Conservation (phyloP, 2,888 invertebrate species). For the Scaptomyza caliginosa region DNA sequence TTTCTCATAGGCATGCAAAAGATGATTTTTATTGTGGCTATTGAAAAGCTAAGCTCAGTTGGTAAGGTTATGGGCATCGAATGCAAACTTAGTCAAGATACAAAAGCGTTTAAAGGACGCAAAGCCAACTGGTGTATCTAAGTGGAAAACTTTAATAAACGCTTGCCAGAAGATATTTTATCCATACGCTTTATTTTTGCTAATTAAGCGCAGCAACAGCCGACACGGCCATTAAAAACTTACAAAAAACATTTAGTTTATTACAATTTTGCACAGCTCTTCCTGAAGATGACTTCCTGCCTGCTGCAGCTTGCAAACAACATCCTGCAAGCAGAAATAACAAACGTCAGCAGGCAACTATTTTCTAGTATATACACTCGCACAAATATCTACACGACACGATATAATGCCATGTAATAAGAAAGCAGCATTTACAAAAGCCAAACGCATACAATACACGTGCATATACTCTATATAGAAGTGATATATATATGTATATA, state of each 20-base stretch:
- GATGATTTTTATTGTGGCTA: neutral
- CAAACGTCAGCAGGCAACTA: slow-evolving; percentile 44
- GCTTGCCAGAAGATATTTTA: neutral
- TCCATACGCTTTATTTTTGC: slow-evolving; percentile 5
- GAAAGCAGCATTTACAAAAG: slow-evolving; percentile 78
- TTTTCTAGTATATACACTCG: slow-evolving; percentile 6
- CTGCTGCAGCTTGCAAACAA: slow-evolving; percentile 38
- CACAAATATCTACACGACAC: slow-evolving; percentile 28
- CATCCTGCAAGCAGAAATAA: slow-evolving; percentile 47
- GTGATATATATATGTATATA: slow-evolving; percentile 14
- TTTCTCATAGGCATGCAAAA: slow-evolving; percentile 23
- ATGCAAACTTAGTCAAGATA: neutral
- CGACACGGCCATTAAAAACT: slow-evolving; percentile 15
- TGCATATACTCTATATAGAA: slow-evolving; percentile 4
- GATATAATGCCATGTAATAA: slow-evolving; percentile 77
- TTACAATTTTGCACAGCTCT: slow-evolving; percentile 7
- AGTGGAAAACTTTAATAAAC: neutral
- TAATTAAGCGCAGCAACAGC: slow-evolving; percentile 40
- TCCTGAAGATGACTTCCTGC: slow-evolving; percentile 35
- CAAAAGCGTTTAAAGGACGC: neutral
- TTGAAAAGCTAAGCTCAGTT: slow-evolving; percentile 3
- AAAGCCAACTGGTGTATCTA: too few species aligned
- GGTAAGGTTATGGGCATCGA: neutral
- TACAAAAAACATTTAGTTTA: slow-evolving; percentile 29
- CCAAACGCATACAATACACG: slow-evolving; percentile 67